These are phyloP conservation scores for Squalus acanthias DNA, from an alignment of 2,797 vertebrate genomes.

Conservation along the genomic window DNA sequence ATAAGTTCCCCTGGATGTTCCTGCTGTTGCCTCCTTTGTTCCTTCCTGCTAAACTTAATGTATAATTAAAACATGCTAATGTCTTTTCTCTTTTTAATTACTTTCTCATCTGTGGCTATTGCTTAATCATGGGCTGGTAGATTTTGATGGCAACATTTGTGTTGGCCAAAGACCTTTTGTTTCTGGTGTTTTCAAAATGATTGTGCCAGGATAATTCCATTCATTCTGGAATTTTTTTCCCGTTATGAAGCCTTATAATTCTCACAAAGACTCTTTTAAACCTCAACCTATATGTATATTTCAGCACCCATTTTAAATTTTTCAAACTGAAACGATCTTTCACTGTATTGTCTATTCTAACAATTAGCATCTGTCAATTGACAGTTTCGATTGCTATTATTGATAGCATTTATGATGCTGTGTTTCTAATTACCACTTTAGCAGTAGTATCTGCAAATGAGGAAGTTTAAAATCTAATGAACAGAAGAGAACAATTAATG, in stretches of 20 bases:
- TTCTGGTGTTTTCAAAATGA: neutral
- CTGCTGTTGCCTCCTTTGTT: neutral
- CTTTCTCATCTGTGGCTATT: neutral
- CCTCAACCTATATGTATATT: neutral
- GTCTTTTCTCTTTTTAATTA: neutral
- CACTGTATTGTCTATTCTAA: neutral
- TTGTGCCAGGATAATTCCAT: neutral
- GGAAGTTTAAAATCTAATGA: neutral
- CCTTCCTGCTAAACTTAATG: neutral
- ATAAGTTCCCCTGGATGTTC: neutral
- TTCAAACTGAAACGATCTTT: neutral
- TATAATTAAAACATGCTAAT: neutral
- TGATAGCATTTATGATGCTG: neutral
- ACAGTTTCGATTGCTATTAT: neutral
- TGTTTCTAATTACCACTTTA: neutral
- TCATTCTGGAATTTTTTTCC: neutral
- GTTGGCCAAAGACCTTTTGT: neutral
- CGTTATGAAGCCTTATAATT: neutral
- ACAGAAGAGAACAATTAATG: neutral
- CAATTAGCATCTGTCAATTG: neutral
- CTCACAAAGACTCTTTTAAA: neutral
- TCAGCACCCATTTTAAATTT: neutral
- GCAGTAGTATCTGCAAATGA: neutral
- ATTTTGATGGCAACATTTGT: neutral
- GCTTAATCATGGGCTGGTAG: neutral